Evolutionary conservation across 2,888 invertebrate genomes (phyloP).

Genomic region (Cheilosia variabilis): DNA sequence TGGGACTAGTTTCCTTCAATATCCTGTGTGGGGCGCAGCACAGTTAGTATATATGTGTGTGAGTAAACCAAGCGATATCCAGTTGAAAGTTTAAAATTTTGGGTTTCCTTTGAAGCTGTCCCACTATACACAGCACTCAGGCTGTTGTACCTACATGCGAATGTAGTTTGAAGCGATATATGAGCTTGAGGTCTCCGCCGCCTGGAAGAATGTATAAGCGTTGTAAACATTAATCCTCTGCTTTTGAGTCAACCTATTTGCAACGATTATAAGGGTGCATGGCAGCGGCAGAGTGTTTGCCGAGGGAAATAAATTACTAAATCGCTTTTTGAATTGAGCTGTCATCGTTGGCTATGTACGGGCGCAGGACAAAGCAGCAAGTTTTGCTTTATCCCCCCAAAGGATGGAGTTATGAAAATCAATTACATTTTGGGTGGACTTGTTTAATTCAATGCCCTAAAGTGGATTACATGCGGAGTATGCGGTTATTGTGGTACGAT

Average conservation of each 20-base stretch:
- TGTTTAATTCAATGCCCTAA: constrained; percentile 35
- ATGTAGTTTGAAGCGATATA: constrained; percentile 1
- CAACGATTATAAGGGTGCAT: constrained; percentile 57
- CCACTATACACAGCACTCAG: background rate
- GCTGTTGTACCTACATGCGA: background rate
- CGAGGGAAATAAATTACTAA: constrained; percentile 66
- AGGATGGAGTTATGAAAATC: constrained; percentile 39
- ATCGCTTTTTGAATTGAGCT: constrained; percentile 60
- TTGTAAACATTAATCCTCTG: constrained; percentile 63
- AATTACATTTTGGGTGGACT: constrained; percentile 52
- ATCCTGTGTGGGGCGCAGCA: constrained; percentile 44
- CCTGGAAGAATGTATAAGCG: constrained; percentile 27
- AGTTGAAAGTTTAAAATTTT: constrained; percentile 64
- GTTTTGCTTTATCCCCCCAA: background rate
- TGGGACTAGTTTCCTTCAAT: constrained; percentile 70
- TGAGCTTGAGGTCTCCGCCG: background rate
- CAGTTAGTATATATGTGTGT: background rate
- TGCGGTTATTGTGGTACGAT: background rate
- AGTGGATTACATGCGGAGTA: background rate
- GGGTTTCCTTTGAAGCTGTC: constrained; percentile 51
- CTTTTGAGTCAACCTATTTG: constrained; percentile 65
- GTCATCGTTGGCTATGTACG: background rate
- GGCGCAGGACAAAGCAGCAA: background rate
- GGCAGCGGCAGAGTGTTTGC: constrained; percentile 21
- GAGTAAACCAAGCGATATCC: constrained; percentile 23